Percentiles rank a stretch among this genome's conserved stretches.
These are phyloP conservation scores for Chelonoidis abingdonii DNA, from an alignment of 2,113 vertebrate genomes.

Conservation along the genomic window DNA sequence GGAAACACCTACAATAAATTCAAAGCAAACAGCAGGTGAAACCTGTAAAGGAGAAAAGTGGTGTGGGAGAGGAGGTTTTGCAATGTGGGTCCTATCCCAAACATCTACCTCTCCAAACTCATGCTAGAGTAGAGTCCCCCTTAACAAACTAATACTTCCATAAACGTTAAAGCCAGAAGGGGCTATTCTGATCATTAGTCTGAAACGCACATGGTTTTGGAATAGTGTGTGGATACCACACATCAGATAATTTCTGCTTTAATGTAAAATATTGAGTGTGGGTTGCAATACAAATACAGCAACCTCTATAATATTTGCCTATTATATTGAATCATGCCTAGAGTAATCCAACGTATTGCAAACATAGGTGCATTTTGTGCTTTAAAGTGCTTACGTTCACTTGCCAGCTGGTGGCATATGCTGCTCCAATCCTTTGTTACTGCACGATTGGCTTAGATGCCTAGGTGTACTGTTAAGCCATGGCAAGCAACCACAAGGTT, in stretches of 20 bases:
- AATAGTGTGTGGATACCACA: too few species aligned
- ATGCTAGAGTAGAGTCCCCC: neutral
- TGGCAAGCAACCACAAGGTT: neutral
- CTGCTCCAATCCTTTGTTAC: neutral
- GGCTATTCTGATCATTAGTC: neutral
- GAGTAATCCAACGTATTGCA: neutral
- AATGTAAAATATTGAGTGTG: neutral
- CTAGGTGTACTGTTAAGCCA: neutral
- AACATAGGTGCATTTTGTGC: neutral
- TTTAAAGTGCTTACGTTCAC: neutral
- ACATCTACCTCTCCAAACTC: neutral
- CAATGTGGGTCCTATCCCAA: neutral
- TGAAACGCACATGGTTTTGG: neutral
- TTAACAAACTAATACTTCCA: neutral
- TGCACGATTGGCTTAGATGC: neutral
- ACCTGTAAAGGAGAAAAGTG: neutral
- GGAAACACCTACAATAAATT: neutral
- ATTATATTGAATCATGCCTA: too few species aligned
- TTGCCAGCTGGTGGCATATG: neutral
- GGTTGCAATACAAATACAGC: neutral
- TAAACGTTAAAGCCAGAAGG: neutral
- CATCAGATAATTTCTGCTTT: neutral
- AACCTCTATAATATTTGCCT: neutral
- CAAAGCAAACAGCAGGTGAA: neutral
- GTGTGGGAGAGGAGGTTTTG: neutral